Conservation (phyloP, 1,140 invertebrate species). For the Pogonomyrmex barbatus region DNA sequence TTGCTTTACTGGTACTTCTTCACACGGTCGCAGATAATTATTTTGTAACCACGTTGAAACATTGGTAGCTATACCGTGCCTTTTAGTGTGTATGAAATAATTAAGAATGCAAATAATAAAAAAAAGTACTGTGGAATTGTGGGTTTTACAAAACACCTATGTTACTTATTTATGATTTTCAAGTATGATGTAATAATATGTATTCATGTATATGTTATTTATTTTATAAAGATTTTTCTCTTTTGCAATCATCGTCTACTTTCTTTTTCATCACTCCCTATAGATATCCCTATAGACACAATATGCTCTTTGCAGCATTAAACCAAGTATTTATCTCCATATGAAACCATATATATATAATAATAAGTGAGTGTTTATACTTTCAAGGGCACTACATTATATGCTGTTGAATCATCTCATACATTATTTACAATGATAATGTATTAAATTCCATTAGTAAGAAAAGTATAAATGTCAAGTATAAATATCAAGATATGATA, state of each 20-base stretch:
- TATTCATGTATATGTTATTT: constrained; percentile 84
- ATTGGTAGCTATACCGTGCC: constrained; percentile 86
- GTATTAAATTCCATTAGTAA: not conserved
- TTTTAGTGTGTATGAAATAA: constrained; percentile 84
- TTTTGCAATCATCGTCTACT: constrained; percentile 74
- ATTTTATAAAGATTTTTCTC: constrained; percentile 83
- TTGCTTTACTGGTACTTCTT: constrained; percentile 71
- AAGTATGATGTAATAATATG: constrained; percentile 80
- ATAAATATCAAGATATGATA: not conserved
- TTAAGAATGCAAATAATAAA: constrained; percentile 81
- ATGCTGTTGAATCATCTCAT: constrained; percentile 23
- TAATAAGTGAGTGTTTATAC: not conserved
- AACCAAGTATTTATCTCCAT: constrained; percentile 53
- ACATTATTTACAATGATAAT: constrained; percentile 19
- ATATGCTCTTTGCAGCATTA: not conserved
- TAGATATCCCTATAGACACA: not conserved
- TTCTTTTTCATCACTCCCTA: constrained; percentile 12
- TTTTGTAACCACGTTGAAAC: constrained; percentile 84
- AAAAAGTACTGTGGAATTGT: constrained; percentile 83
- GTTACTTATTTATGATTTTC: constrained; percentile 83
- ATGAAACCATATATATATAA: constrained; percentile 14
- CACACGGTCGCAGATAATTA: constrained; percentile 72
- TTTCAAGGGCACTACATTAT: not conserved
- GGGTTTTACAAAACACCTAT: constrained; percentile 79
- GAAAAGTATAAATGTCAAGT: not conserved